A percentile compares a stretch with the other conserved stretches of the same genome.
Conservation (phyloP, 1,140 invertebrate genomes). For the Cyphomyrmex costatus region DNA sequence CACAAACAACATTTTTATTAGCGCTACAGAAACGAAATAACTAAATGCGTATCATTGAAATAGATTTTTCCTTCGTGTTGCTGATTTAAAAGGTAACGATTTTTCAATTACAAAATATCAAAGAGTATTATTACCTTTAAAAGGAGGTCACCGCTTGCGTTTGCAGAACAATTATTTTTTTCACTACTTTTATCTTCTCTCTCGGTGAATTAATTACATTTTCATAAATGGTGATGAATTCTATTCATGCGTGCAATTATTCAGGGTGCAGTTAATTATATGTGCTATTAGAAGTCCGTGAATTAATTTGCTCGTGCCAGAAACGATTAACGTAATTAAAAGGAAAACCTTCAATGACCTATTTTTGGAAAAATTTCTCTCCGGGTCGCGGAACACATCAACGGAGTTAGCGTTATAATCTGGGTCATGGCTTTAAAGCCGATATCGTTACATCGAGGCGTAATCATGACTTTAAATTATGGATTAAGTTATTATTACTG, state of each 20-base stretch:
- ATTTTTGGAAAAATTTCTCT: conserved; percentile 58
- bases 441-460: conserved; percentile 22
- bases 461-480: conserved; percentile 35
- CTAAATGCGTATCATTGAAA: neutral
- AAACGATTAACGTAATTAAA: conserved; percentile 51
- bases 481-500: conserved; percentile 31
- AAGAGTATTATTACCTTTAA: conserved; percentile 34
- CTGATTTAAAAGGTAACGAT: neutral
- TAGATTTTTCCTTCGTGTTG: neutral
- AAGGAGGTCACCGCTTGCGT: conserved; percentile 48
- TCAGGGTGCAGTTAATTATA: conserved; percentile 37
- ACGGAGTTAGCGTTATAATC: conserved; percentile 32
- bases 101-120: neutral
- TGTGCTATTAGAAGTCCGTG: neutral
- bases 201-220: conserved; percentile 20
- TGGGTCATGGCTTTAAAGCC: conserved; percentile 63
- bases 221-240: conserved; percentile 44
- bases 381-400: conserved; percentile 20
- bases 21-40: neutral
- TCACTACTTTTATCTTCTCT: neutral
- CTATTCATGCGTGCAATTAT: conserved; percentile 1
- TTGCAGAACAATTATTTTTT: conserved; percentile 28
- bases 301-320: conserved; percentile 58
- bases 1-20: neutral
- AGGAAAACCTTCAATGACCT: conserved; percentile 27